These are phyloP conservation scores for Microcebus griseorufus DNA, from an alignment of 2,113 vertebrate genomes.

Conservation along the genomic window DNA sequence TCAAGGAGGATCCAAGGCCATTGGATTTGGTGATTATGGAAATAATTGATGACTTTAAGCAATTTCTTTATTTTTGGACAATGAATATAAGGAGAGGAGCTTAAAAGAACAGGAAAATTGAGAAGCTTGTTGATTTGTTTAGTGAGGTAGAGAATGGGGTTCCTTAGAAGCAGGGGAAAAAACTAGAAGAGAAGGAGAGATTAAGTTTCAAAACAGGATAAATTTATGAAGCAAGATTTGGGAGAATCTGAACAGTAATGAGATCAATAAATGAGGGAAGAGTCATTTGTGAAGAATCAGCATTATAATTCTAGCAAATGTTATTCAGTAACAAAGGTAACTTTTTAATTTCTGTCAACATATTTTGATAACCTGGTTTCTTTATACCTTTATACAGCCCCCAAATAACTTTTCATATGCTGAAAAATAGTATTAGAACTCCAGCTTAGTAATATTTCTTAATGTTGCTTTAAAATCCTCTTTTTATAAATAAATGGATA, in stretches of 20 bases:
- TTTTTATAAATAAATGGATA: background rate
- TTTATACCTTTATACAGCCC: background rate
- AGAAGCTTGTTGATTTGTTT: background rate
- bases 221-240: background rate
- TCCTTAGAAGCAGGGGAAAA: background rate
- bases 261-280: background rate
- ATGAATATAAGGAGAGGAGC: background rate
- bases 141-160: background rate
- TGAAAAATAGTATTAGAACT: constrained; percentile 27
- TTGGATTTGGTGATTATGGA: background rate
- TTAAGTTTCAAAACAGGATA: background rate
- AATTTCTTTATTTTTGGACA: background rate
- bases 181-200: background rate
- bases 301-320: constrained; percentile 23
- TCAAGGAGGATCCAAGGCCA: background rate
- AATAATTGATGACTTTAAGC: background rate
- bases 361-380: background rate
- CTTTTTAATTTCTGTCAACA: background rate
- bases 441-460: background rate
- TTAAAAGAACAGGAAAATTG: background rate
- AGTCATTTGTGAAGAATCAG: background rate
- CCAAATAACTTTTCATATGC: background rate
- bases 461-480: background rate
- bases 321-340: background rate
- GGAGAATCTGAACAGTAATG: background rate